Percentiles rank a stretch among this genome's conserved stretches.
These are phyloP conservation scores for Leontopithecus rosalia DNA, from an alignment of 2,797 vertebrate genomes.

Conservation along the genomic window DNA sequence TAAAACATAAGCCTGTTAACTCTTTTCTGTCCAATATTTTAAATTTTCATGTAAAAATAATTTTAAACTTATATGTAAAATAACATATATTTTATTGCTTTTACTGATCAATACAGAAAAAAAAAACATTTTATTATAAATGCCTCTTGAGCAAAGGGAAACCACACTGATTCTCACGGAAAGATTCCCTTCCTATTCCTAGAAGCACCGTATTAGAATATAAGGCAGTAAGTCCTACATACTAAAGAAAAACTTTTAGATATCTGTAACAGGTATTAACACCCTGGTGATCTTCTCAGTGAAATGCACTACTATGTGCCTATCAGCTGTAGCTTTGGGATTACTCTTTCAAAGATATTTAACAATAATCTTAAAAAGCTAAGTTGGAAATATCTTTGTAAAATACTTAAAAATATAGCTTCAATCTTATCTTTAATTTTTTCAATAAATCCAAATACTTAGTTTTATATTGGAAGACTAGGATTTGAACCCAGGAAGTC, in stretches of 20 bases:
- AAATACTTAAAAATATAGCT: conserved; percentile 11
- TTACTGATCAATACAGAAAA: not conserved
- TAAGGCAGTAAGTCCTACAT: not conserved
- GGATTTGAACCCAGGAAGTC: not conserved
- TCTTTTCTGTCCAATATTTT: not conserved
- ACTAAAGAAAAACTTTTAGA: not conserved
- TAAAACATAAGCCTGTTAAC: not conserved
- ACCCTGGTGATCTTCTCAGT: not conserved
- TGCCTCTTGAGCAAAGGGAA: not conserved
- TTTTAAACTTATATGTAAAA: conserved; percentile 22
- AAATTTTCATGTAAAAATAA: conserved; percentile 23
- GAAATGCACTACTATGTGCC: not conserved
- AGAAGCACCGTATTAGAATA: not conserved
- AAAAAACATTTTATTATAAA: not conserved
- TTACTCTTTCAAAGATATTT: not conserved
- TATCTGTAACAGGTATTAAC: not conserved
- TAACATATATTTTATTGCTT: not conserved
- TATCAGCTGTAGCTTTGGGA: not conserved
- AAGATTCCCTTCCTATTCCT: not conserved
- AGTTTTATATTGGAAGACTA: not conserved
- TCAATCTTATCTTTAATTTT: not conserved
- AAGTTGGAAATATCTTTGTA: conserved; percentile 34
- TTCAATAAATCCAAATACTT: not conserved
- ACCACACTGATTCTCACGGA: not conserved
- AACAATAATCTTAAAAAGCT: not conserved